Conservation (phyloP, 2,797 vertebrate species). For the Paratrypauchen microcephalus region DNA sequence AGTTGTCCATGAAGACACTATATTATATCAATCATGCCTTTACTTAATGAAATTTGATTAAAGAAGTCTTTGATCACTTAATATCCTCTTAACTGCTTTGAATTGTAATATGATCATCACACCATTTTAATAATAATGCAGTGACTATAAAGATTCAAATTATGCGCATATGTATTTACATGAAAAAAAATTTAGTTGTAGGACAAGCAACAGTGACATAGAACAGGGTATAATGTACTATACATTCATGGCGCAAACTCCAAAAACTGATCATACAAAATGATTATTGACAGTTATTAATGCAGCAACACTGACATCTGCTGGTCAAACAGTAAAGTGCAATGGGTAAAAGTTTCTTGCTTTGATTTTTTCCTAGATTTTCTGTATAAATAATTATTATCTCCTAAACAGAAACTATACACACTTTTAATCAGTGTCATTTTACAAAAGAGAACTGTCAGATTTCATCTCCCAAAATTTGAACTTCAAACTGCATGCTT, state of each 20-base stretch:
- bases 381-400: neutral
- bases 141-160: no score
- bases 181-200: no score
- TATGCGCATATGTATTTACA: no score
- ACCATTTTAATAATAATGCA: neutral
- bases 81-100: neutral
- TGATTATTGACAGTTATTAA: neutral
- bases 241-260: no score
- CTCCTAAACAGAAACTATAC: no score
- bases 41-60: neutral
- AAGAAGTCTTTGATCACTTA: neutral
- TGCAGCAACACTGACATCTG: slow-evolving; percentile 32
- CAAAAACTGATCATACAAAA: no score
- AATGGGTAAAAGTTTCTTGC: neutral
- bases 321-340: slow-evolving; percentile 24
- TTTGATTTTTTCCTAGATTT: neutral
- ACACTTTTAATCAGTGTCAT: no score
- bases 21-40: neutral
- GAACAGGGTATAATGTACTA: neutral
- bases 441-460: no score
- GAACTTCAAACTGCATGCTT: no score
- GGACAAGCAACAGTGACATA: neutral
- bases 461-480: no score
- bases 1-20: no score
- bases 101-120: neutral